A percentile compares a stretch with the other conserved stretches of the same genome.
These are phyloP conservation scores for Cantharis rufa DNA, from an alignment of 2,888 invertebrate species.

Conservation along the genomic window DNA sequence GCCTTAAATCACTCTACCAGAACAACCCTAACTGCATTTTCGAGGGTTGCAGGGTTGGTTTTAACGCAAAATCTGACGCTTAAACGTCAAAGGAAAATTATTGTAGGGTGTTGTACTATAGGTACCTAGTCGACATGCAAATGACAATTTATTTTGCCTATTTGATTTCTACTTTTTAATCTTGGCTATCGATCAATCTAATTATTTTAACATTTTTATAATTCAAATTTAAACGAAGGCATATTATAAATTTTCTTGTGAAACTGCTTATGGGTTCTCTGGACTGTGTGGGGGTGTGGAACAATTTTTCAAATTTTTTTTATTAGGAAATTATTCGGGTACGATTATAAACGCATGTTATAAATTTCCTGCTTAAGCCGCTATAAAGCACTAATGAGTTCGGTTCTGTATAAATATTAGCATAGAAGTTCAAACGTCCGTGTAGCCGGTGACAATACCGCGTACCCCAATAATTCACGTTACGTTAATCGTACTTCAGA, in stretches of 20 bases:
- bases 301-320: background rate
- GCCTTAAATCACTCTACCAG: conserved; percentile 55
- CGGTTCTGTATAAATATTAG: conserved; percentile 21
- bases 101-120: background rate
- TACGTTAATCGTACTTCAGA: conserved; percentile 32
- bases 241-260: background rate
- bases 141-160: background rate
- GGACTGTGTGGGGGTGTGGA: background rate
- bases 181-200: background rate
- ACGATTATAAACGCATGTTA: background rate
- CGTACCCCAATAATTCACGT: conserved; percentile 26
- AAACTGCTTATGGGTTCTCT: background rate
- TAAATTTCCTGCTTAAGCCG: background rate
- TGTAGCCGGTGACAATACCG: conserved; percentile 17
- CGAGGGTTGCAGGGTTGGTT: conserved; percentile 40
- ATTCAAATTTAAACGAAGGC: background rate
- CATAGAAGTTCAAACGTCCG: conserved; percentile 14
- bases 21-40: conserved; percentile 49
- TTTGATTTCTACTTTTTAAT: background rate
- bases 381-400: conserved; percentile 5
- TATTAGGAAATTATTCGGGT: background rate
- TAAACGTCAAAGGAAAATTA: background rate
- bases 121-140: background rate
- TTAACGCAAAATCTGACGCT: conserved; percentile 13
- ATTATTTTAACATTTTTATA: background rate